phyloP scores from a whole-genome alignment of 1,140 invertebrate genomes.

The Nylanderia fulva region DNA sequence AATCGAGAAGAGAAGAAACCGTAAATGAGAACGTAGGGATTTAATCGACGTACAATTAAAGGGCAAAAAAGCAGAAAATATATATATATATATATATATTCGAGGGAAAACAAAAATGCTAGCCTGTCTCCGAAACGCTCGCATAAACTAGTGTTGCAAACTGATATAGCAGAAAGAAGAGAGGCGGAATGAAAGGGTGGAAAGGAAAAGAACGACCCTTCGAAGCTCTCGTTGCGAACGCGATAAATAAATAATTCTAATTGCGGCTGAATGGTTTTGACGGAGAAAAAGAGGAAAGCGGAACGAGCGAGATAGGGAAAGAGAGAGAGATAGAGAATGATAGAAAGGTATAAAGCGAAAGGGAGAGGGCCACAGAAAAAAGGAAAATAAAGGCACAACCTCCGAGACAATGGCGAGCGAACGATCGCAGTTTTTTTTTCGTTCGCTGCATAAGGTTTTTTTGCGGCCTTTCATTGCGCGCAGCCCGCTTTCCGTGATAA shows the following conservation, averaged over 20 bases:
- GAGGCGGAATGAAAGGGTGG: not conserved
- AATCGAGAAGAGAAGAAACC: not conserved
- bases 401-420: slow-evolving; percentile 56
- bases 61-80: not conserved
- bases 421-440: slow-evolving; percentile 42
- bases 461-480: slow-evolving; percentile 38
- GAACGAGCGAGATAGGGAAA: slow-evolving; percentile 27
- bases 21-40: not conserved
- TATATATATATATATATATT: slow-evolving; percentile 20
- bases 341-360: not conserved
- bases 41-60: slow-evolving; percentile 27
- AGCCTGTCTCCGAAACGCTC: slow-evolving; percentile 31
- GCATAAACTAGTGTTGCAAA: slow-evolving; percentile 41
- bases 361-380: not conserved
- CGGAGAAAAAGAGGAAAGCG: slow-evolving; percentile 11
- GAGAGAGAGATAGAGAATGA: not conserved
- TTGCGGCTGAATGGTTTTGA: slow-evolving; percentile 65
- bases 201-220: not conserved
- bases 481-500: slow-evolving; percentile 25
- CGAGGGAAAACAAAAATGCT: slow-evolving; percentile 3
- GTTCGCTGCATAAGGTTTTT: slow-evolving; percentile 9
- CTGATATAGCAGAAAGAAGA: slow-evolving; percentile 26
- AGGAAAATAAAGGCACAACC: slow-evolving; percentile 34
- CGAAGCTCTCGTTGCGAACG: slow-evolving; percentile 14
- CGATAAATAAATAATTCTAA: slow-evolving; percentile 75